Conservation (phyloP, 2,888 invertebrate species). For the Peribatodes rhomboidaria region DNA sequence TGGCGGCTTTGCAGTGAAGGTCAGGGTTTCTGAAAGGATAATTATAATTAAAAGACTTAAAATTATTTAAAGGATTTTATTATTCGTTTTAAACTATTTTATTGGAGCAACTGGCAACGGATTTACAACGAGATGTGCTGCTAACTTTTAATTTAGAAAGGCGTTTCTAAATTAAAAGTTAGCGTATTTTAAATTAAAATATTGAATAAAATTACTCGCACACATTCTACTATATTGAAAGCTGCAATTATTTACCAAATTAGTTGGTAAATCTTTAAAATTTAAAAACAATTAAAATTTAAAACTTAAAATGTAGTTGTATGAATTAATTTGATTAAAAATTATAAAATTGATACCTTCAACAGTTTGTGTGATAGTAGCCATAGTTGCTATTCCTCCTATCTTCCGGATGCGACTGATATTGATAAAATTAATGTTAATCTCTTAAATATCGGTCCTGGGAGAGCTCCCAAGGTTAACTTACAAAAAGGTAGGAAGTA, state of each 20-base stretch:
- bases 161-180: neutral
- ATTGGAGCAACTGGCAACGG: neutral
- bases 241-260: no score
- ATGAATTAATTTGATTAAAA: neutral
- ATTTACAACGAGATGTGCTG: neutral
- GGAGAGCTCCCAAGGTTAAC: constrained; percentile 55
- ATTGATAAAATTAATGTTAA: constrained; percentile 65
- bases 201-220: neutral
- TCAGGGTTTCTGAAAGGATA: constrained; percentile 60
- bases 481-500: constrained; percentile 60
- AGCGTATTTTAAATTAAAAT: no score
- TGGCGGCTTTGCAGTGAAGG: constrained; percentile 49
- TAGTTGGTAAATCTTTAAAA: no score
- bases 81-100: neutral
- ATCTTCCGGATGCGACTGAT: constrained; percentile 63
- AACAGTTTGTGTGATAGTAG: constrained; percentile 67
- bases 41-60: neutral
- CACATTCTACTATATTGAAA: neutral
- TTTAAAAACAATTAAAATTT: no score
- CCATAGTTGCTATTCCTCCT: constrained; percentile 59
- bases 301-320: no score
- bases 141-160: neutral
- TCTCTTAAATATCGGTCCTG: constrained; percentile 71
- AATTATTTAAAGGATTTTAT: no score
- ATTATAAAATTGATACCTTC: constrained; percentile 56